Base-by-base conservation (phyloP, 2,113 vertebrate genomes). In the Dendropsophus ebraccatus region DNA sequence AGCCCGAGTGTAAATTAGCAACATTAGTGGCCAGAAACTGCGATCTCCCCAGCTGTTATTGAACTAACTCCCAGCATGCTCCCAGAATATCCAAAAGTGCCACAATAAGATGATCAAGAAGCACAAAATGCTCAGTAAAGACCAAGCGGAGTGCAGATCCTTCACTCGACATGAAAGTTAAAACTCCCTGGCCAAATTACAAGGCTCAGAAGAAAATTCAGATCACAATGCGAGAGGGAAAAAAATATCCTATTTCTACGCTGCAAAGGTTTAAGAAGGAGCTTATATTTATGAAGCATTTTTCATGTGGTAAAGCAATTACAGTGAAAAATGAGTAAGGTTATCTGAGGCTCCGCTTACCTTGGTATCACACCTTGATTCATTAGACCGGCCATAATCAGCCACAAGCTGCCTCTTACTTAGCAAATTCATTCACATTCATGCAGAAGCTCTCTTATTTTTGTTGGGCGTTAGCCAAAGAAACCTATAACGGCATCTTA, bases 221-320 rank as follows among this genome's bases (percentile, higher is more conserved):
- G 32, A 8, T 35, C 37, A 67, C 45, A 80, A 49, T 17, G 37
- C 11, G 28, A 17, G 25, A 6, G 14, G n/a, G 32, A 30, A 19
- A 52, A 58, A 4, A 65, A 49, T 77, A 67, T 11, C 25, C 45
- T 35, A 37, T 50, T 65, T 78, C 25, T 37, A 45, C 16, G 28
- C 72, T 76, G 74, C 13, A 50, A 50, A 84, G 13, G 52, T 79
- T 80, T 56, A 49, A 56, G 16, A 56, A 30, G 28, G 60, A 73
- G 76, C 52, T 41, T 28, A 32, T 80, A 86, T 81, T 86, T 73
- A 86, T 81, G 28, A 69, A 80, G 47, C 65, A 81, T 86, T 80
- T 65, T 81, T 72, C 67, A 81, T 69, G 84, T 73, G 32, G 77
- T 80, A 81, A 86, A 86, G 76, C 84, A 86, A 86, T 86, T 86